These are phyloP conservation scores for Glossophaga mutica DNA, from an alignment of 2,797 vertebrate genomes.

Conservation along the genomic window DNA sequence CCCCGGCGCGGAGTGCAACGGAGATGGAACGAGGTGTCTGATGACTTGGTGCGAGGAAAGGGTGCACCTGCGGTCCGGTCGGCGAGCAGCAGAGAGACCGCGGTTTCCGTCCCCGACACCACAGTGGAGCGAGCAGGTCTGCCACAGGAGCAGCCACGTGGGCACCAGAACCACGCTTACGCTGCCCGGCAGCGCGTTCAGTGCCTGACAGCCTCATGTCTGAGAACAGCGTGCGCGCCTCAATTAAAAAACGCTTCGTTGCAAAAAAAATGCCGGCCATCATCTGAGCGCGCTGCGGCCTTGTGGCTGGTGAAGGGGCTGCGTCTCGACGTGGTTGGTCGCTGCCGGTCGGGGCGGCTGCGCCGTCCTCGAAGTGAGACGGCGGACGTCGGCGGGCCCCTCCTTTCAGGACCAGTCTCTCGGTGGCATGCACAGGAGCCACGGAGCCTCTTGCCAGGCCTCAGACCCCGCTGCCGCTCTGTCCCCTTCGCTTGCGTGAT, in stretches of 20 bases:
- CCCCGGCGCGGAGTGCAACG: fast-evolving
- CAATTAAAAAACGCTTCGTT: background rate
- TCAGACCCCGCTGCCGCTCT: background rate
- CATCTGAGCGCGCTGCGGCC: fast-evolving
- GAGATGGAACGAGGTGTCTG: fast-evolving
- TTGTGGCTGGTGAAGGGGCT: background rate
- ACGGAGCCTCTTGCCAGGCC: background rate
- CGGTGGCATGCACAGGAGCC: fast-evolving
- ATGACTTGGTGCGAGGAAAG: fast-evolving
- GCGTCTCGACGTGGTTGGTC: background rate
- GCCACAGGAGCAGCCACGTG: background rate
- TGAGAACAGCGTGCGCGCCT: fast-evolving
- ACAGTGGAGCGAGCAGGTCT: fast-evolving
- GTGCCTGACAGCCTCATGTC: fast-evolving
- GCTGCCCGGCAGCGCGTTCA: fast-evolving
- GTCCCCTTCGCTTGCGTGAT: fast-evolving
- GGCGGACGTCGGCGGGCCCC: fast-evolving
- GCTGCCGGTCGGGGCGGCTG: background rate
- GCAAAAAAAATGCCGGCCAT: fast-evolving
- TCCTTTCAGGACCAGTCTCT: too few species aligned
- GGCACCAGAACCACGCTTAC: fast-evolving
- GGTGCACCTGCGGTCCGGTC: fast-evolving
- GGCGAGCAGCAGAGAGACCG: background rate
- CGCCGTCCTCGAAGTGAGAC: too few species aligned
- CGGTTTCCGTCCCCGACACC: background rate